phyloP scores from a whole-genome alignment of 2,113 vertebrate species.

The Lathamus discolor region DNA sequence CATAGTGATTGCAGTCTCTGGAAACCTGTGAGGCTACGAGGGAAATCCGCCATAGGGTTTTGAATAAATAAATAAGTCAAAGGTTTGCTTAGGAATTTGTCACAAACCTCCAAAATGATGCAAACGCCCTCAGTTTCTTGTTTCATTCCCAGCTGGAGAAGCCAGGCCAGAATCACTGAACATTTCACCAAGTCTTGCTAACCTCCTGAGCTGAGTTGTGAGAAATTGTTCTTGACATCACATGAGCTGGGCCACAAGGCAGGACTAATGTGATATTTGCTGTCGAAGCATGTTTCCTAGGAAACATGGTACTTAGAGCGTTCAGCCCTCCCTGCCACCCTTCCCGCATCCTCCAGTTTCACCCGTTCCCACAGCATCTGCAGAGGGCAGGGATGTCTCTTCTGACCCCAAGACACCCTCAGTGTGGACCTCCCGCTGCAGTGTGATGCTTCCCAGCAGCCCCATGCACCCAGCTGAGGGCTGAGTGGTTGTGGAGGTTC shows the following conservation, averaged over 20 bases:
- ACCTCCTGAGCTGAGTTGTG: conserved; percentile 63
- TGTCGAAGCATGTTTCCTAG: conserved; percentile 55
- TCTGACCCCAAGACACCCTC: background rate
- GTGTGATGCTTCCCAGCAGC: background rate
- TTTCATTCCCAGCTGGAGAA: conserved; percentile 9
- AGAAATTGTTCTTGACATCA: conserved; percentile 67
- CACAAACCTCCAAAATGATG: background rate
- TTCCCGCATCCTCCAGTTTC: background rate
- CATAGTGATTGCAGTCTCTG: background rate
- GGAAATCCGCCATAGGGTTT: background rate
- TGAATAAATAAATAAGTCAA: background rate
- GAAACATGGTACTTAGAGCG: conserved; percentile 36
- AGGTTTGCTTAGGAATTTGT: background rate
- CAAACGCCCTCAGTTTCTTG: background rate
- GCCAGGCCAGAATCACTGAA: background rate
- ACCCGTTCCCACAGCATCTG: background rate
- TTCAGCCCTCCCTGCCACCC: conserved; percentile 12
- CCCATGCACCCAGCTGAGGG: background rate
- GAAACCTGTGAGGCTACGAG: background rate
- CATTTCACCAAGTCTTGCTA: conserved; percentile 55
- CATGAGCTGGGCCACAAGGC: conserved; percentile 58
- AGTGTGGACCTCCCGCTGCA: background rate
- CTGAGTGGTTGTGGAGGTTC: background rate
- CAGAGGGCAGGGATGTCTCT: background rate
- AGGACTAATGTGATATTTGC: conserved; percentile 65